Evolutionary conservation across 2,797 vertebrate genomes (phyloP), one percentile per base, ranked within the genome.

Genomic region (Petrocephalus schoutedeni): DNA sequence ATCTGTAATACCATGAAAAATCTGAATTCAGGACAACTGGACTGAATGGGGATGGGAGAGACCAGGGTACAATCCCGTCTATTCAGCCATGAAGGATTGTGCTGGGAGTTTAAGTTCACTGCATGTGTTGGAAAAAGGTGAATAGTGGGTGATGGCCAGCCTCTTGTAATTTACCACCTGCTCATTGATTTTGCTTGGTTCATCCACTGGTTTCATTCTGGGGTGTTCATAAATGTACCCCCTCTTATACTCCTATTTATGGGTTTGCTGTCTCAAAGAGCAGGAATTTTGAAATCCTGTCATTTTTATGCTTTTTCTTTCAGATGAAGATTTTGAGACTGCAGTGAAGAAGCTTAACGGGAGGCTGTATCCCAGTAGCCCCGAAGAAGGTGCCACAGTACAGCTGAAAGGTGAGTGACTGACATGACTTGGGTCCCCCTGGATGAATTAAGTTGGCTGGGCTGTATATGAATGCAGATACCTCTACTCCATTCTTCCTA

Each of bases 301-400:
- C n/a, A 21, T 51, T 53, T 23, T 51, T 54, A 23, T 21, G 6
- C 41, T 12, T 14, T 32, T 6, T 85, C 41, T 3, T 92, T 89
- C 90, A 99, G 98, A 99, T 94, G 98, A 99, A 93, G 98, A 98
- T 92, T 99, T 95, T 86, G 97, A 98, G 91, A 96, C 96, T 0
- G 98, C 98, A 87, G 96, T 99, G 86, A 97, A 92, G 91, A 97
- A 95, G 45, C 95, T 99, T 90, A 97, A 97, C 90, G 98, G 98
- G 91, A 97, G 94, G 64, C 94, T 99, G 0, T 99, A 99, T 94
- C 92, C 91, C 41, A 96, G 96, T 85, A 89, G 93, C 89, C 92
- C 90, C 28, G 87, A 89, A 77, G 90, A 23, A 49, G 58, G 59
- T 58, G 56, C 57, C 57, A 32, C 36, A 86, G 56, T 56, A 4